Evolutionary conservation across 2,113 vertebrate species (phyloP).

Genomic region (Bettongia penicillata): DNA sequence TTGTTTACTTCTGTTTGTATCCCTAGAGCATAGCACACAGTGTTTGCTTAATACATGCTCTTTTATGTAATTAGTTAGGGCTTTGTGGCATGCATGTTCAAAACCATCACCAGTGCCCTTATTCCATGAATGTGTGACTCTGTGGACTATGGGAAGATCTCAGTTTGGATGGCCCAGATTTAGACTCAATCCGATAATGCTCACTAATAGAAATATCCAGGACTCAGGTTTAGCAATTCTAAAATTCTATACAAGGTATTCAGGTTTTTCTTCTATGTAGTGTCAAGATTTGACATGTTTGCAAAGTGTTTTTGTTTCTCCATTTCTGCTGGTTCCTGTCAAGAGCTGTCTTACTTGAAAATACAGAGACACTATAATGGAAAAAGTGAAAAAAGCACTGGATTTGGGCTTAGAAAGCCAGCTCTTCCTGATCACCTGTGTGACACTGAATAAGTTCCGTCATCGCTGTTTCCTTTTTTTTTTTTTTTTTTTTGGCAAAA

Average conservation of each 20-base stretch:
- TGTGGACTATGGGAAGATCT: neutral
- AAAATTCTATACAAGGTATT: constrained; percentile 42
- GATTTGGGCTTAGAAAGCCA: neutral
- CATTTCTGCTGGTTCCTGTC: constrained; percentile 52
- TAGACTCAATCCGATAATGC: neutral
- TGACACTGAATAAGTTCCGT: neutral
- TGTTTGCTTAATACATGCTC: neutral
- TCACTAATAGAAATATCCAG: neutral
- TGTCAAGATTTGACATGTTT: constrained; percentile 67
- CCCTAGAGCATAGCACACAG: neutral
- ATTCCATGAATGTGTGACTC: neutral
- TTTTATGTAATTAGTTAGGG: neutral
- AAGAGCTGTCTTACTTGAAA: constrained; percentile 59
- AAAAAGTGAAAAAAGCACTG: neutral
- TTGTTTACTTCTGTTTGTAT: neutral
- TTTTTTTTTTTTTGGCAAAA: neutral
- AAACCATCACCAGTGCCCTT: neutral
- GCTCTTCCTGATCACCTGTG: neutral
- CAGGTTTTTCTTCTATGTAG: constrained; percentile 60
- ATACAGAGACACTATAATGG: neutral
- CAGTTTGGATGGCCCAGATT: constrained; percentile 10
- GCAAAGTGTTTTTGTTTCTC: constrained; percentile 41
- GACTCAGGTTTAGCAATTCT: neutral
- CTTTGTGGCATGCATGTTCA: neutral
- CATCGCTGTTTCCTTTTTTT: neutral